A percentile compares a stretch with the other conserved stretches of the same genome.
phyloP scores from a whole-genome alignment of 2,797 vertebrate genomes.

The Melanotaenia nigrans region DNA sequence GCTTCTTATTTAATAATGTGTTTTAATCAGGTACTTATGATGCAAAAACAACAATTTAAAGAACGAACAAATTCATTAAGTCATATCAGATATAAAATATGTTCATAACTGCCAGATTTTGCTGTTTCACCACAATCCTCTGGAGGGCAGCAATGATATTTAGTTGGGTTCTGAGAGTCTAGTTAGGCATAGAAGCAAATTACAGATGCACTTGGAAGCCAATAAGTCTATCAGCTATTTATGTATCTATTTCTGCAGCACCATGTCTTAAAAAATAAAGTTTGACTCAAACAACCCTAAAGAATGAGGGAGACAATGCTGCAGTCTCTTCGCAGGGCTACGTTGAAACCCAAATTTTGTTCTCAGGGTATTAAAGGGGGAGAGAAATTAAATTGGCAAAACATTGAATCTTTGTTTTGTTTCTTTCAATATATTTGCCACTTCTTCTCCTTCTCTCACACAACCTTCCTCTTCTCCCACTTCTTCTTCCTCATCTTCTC shows the following conservation, averaged over 20 bases:
- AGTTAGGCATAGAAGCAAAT: conserved; percentile 9
- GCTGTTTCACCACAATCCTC: conserved; percentile 51
- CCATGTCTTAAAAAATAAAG: conserved; percentile 17
- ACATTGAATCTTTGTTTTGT: conserved; percentile 66
- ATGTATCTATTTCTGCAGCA: conserved; percentile 30
- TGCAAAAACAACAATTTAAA: background rate
- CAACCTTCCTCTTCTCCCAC: too few species aligned
- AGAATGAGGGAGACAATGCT: conserved; percentile 19
- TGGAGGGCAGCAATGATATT: conserved; percentile 74
- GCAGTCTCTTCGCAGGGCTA: conserved; percentile 22
- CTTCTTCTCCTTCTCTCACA: background rate
- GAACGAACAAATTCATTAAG: background rate
- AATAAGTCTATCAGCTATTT: conserved; percentile 22
- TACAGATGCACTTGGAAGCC: conserved; percentile 26
- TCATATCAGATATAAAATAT: background rate
- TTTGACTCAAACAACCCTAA: conserved; percentile 36
- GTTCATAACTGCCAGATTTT: background rate
- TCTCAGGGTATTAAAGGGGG: conserved; percentile 26
- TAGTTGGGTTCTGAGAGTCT: background rate
- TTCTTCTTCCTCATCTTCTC: background rate
- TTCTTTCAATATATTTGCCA: conserved; percentile 47
- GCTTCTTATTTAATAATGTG: background rate
- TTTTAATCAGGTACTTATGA: background rate
- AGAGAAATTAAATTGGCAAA: conserved; percentile 70
- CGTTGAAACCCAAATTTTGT: conserved; percentile 37